Evolutionary conservation across 2,888 invertebrate genomes (phyloP).

Genomic region (Leptogaster cylindrica): DNA sequence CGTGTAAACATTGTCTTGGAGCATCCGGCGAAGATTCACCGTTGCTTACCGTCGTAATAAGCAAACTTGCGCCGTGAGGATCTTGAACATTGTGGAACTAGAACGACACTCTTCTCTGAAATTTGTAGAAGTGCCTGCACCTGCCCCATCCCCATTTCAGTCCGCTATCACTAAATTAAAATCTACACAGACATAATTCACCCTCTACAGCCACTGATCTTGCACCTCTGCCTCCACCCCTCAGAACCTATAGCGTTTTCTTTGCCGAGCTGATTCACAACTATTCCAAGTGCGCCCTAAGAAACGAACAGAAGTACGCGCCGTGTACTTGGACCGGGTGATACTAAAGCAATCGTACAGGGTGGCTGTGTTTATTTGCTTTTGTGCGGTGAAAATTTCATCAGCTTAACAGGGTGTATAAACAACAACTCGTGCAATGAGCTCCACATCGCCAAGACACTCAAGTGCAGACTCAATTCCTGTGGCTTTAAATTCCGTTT

Average conservation of each 20-base stretch:
- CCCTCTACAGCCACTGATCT: too few relatives aligned
- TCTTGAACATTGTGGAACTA: too few relatives aligned
- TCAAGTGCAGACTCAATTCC: not conserved
- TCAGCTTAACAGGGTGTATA: not conserved
- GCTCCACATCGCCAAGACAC: not conserved
- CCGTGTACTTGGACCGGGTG: too few relatives aligned
- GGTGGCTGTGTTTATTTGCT: constrained; percentile 9
- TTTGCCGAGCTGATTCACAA: not conserved
- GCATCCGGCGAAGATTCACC: not conserved
- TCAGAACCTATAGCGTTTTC: not conserved
- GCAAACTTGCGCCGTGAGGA: too few relatives aligned
- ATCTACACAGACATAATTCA: constrained; percentile 13
- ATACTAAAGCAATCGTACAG: not conserved
- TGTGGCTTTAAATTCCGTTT: not conserved
- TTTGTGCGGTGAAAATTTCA: constrained; percentile 7
- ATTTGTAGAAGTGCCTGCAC: not conserved
- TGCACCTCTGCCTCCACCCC: not conserved
- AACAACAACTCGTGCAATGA: not conserved
- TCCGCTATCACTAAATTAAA: constrained; percentile 13
- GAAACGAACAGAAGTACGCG: too few relatives aligned
- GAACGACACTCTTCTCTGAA: constrained; percentile 11
- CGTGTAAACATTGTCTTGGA: not conserved
- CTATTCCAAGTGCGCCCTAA: too few relatives aligned
- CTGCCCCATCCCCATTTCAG: not conserved
- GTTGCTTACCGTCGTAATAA: too few relatives aligned